Percentiles rank a stretch among this genome's conserved stretches.
Evolutionary conservation across 1,140 invertebrate genomes (phyloP).

Genomic region (Rhagoletis pomonella): DNA sequence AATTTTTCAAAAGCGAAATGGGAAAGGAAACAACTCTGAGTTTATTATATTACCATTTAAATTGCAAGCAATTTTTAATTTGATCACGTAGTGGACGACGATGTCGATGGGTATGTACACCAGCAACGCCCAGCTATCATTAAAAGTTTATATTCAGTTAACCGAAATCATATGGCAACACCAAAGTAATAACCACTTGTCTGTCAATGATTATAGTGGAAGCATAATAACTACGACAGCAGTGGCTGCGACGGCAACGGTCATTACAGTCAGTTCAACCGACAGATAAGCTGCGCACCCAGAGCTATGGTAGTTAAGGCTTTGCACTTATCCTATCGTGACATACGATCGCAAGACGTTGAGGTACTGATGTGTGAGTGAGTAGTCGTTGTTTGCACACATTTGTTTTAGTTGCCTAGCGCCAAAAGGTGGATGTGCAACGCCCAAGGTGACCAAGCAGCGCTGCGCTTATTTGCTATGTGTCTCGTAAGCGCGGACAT

Average conservation of each 20-base stretch:
- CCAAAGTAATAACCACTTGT: slow-evolving; percentile 49
- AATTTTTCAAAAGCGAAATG: background rate
- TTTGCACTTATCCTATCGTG: slow-evolving; percentile 47
- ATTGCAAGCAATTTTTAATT: slow-evolving; percentile 34
- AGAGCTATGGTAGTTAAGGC: background rate
- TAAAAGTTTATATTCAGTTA: slow-evolving; percentile 52
- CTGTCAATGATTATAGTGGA: slow-evolving; percentile 42
- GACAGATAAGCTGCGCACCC: slow-evolving; percentile 30
- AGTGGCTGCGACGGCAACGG: slow-evolving; percentile 14
- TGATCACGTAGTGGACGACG: slow-evolving; percentile 37
- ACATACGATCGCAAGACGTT: slow-evolving; percentile 25
- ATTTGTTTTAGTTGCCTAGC: background rate
- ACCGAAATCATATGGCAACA: slow-evolving; percentile 50
- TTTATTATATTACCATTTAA: slow-evolving; percentile 48
- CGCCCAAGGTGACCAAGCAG: slow-evolving; percentile 45
- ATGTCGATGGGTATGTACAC: slow-evolving; percentile 44
- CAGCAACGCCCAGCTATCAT: slow-evolving; percentile 46
- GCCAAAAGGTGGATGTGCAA: slow-evolving; percentile 49
- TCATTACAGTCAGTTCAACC: slow-evolving; percentile 17
- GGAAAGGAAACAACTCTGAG: background rate
- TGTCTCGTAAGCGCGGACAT: slow-evolving; percentile 46
- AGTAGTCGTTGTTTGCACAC: background rate
- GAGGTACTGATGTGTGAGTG: background rate
- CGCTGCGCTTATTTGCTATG: slow-evolving; percentile 45
- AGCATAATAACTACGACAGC: slow-evolving; percentile 36